Evolutionary conservation across 30 jellyfish, hydroid and myxozoan genomes (phyloP), one percentile per base, ranked within the genome.

Genomic region (Aurelia aurita): DNA sequence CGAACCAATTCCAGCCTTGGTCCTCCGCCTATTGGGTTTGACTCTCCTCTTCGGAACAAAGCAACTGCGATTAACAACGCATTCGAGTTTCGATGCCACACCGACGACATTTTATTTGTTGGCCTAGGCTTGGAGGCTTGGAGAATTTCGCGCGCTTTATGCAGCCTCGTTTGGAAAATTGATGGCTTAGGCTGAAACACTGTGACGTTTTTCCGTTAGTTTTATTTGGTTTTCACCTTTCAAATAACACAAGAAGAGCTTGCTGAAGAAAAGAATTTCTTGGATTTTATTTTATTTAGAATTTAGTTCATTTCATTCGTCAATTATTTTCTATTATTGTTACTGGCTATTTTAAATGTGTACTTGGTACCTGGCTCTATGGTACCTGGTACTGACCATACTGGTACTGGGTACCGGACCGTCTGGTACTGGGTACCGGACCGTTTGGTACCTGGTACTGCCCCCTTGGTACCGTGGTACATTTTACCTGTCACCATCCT

Each of bases 101-200:
- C 47, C 21, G 47, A 59, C 12, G 25, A 59, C 13, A 59, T 59
- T 12, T 59, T 59, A 59, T 12, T 7, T 59, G 11, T 59, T 59
- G 20, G 11, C 74, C 3, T 53, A 1, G 46, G 74, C 8, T 2
- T 26, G 39, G 74, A 62, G 74, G 10, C 3, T 2, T 26, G 39
- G 74, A 62, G 74, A 62, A 62, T 62, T 62, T 62, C 10, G 74
- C 74, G 64, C 25, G 11, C 74, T 62, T 62, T 2, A 62, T 62
- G 46, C 74, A 62, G 46, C 74, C 74, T 62, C 46, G 74, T 62
- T 62, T 62, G 9, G 74, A 62, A 62, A 9, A 62, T 62, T 62
- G 74, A 1, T 4, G 74, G 9, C 51, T 8, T 1, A 53, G 64
- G 3, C 2, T 1, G 9, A 1, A 8, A 47, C 13, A 47, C 10